Conservation (phyloP, 92 coral and sea anemone genomes). For the Diadumene lineata region DNA sequence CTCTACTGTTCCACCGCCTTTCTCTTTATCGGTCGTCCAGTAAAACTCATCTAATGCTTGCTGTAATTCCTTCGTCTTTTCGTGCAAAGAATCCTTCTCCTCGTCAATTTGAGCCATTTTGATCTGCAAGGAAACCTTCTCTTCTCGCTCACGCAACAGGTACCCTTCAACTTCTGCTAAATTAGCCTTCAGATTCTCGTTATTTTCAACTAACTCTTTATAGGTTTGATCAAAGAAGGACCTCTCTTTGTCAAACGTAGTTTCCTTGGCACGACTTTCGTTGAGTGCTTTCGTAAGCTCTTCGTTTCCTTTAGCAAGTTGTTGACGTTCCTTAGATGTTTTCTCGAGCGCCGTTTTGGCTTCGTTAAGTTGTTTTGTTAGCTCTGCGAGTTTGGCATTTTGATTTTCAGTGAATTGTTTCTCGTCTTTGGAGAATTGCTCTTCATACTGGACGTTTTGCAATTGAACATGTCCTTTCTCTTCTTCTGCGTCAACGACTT, state of each 20-base stretch:
- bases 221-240: constrained; percentile 39
- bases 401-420: constrained; percentile 26
- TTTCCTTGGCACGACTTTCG: constrained; percentile 31
- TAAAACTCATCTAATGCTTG: constrained; percentile 94
- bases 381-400: constrained; percentile 21
- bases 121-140: constrained; percentile 66
- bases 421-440: constrained; percentile 38
- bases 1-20: constrained; percentile 20
- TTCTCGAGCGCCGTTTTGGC: constrained; percentile 12
- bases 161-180: constrained; percentile 64
- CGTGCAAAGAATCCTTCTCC: constrained; percentile 74
- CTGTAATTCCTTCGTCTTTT: constrained; percentile 69
- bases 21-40: constrained; percentile 80
- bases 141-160: constrained; percentile 67
- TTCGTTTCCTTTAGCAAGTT: constrained; percentile 9
- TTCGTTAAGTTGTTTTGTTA: constrained; percentile 18
- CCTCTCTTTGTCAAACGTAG: constrained; percentile 36
- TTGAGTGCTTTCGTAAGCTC: constrained; percentile 28
- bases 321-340: constrained; percentile 14
- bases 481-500: constrained; percentile 65
- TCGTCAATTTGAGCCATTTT: constrained; percentile 68
- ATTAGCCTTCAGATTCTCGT: constrained; percentile 49
- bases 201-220: constrained; percentile 43
- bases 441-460: constrained; percentile 57
- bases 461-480: constrained; percentile 60